Conservation (phyloP, 2,113 vertebrate genomes). For the Ginglymostoma cirratum region DNA sequence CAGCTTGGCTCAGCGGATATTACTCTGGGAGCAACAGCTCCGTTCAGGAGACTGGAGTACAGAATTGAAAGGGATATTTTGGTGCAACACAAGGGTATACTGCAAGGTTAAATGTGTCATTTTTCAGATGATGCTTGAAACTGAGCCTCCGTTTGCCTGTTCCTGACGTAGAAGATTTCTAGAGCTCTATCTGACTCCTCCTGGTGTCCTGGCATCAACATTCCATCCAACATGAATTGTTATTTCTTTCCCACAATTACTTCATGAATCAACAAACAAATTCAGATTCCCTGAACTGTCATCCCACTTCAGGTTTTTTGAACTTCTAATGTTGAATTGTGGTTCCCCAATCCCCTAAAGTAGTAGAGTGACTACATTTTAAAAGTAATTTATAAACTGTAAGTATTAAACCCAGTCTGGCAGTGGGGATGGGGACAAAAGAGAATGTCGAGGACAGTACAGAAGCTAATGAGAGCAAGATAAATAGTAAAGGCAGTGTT, state of each 20-base stretch:
- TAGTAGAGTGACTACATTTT: not conserved
- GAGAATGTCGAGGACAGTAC: too few relatives aligned
- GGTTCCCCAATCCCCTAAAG: too few relatives aligned
- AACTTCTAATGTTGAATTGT: not conserved
- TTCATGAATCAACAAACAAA: not conserved
- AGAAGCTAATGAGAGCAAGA: too few relatives aligned
- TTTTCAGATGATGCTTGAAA: not conserved
- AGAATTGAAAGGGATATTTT: not conserved
- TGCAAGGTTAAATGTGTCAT: not conserved
- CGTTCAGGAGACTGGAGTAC: not conserved
- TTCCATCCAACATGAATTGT: not conserved
- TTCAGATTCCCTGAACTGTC: not conserved
- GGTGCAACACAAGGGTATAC: too few relatives aligned
- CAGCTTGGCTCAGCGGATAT: not conserved
- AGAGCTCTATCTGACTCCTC: not conserved
- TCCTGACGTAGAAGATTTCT: not conserved
- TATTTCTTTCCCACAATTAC: too few relatives aligned
- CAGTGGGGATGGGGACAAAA: too few relatives aligned
- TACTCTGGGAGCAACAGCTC: too few relatives aligned
- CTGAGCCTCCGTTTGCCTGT: not conserved
- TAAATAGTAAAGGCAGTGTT: too few relatives aligned
- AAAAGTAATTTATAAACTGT: not conserved
- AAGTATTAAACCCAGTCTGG: not conserved
- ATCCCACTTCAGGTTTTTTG: not conserved
- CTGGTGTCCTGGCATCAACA: not conserved